Conservation (phyloP, 2,113 vertebrate species). For the Campylomormyrus numenius region DNA sequence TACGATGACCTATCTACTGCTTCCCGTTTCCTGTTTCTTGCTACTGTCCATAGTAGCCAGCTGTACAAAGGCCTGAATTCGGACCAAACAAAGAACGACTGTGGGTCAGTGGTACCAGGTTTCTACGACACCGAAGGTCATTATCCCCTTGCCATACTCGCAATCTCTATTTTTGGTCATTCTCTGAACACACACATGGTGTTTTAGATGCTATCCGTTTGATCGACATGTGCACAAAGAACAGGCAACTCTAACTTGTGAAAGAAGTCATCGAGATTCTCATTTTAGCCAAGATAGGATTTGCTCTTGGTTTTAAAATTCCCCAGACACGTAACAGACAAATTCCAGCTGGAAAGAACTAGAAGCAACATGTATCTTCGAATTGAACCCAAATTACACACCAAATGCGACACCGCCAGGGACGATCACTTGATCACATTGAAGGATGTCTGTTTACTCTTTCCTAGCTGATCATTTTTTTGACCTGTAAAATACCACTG, state of each 20-base stretch:
- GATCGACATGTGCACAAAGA: slow-evolving; percentile 65
- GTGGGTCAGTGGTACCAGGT: slow-evolving; percentile 48
- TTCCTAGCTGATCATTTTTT: slow-evolving; percentile 44
- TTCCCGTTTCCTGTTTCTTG: slow-evolving; percentile 48
- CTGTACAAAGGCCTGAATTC: slow-evolving; percentile 55
- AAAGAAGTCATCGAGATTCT: slow-evolving; percentile 64
- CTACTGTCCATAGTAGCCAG: slow-evolving; percentile 55
- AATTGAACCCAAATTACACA: slow-evolving; percentile 61
- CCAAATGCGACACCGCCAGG: slow-evolving; percentile 65
- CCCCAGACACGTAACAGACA: slow-evolving; percentile 64
- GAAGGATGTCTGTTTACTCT: slow-evolving; percentile 54
- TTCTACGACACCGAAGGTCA: slow-evolving; percentile 64
- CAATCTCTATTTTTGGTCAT: slow-evolving; percentile 68
- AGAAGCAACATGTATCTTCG: slow-evolving; percentile 66
- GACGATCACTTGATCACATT: slow-evolving; percentile 62
- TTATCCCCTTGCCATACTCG: slow-evolving; percentile 56
- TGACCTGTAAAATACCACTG: slow-evolving; percentile 60
- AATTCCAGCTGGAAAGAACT: slow-evolving; percentile 55
- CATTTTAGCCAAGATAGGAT: slow-evolving; percentile 62
- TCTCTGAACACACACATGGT: slow-evolving; percentile 60
- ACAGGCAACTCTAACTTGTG: slow-evolving; percentile 60
- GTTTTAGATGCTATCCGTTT: slow-evolving; percentile 53
- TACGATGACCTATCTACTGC: slow-evolving; percentile 38
- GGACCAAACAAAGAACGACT: slow-evolving; percentile 38
- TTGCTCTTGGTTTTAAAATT: slow-evolving; percentile 22